Conservation (phyloP, 2,888 invertebrate species). For the Folsomia manolachei region DNA sequence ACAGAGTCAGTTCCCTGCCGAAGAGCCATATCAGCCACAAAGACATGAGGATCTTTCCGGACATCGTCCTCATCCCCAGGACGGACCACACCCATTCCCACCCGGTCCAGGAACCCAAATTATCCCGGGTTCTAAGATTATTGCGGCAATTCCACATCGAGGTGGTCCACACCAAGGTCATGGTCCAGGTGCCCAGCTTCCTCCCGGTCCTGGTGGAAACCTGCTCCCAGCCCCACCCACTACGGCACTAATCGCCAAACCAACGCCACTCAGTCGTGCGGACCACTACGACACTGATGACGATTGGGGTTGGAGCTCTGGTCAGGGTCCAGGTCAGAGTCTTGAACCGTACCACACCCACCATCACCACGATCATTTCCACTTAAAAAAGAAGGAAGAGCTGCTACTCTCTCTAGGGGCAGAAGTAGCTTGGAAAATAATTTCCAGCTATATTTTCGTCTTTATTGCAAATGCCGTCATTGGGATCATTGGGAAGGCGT, state of each 20-base stretch:
- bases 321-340: not conserved
- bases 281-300: not conserved
- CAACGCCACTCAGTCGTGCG: not conserved
- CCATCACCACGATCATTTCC: not conserved
- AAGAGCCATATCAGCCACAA: too few relatives aligned
- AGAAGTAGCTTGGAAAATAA: slow-evolving; percentile 8
- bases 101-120: not conserved
- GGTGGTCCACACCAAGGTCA: not conserved
- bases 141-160: not conserved
- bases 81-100: too few relatives aligned
- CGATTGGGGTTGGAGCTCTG: not conserved
- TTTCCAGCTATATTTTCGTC: slow-evolving; percentile 15
- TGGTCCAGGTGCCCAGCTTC: not conserved
- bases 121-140: not conserved
- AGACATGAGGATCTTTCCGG: too few relatives aligned
- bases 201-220: too few relatives aligned
- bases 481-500: not conserved
- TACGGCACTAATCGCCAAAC: not conserved
- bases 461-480: not conserved
- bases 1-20: too few relatives aligned
- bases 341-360: not conserved
- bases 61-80: too few relatives aligned
- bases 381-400: not conserved
- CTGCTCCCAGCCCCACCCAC: not conserved
- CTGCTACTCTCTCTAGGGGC: not conserved